Evolutionary conservation across 1,140 invertebrate genomes (phyloP), one percentile per base, ranked within the genome.

Genomic region (Euschistus heros): DNA sequence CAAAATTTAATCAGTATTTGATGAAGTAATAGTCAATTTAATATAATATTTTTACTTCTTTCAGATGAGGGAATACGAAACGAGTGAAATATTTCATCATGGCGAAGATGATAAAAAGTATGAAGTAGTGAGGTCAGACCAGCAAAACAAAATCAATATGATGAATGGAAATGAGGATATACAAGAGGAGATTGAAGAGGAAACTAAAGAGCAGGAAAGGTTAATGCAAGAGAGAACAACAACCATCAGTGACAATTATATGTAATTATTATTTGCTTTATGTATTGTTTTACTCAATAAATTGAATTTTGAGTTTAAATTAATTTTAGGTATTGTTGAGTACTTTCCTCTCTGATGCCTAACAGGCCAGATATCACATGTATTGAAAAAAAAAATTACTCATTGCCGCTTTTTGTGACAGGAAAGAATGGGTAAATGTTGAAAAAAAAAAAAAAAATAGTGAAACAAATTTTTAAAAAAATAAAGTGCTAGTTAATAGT

Each of bases 41-140:
- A 30, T 30, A 30, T 30, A 30, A 30, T 30, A 30, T 30, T 4
- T 30, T 30, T 30, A 30, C 27, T 30, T 13, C 78, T 79, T 68
- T 2, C 77, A 92, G 90, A 76, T 90, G 63, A 87, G 86, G 71
- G 89, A 91, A 77, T 92, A 92, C 77, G 88, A 90, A 75, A 76
- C 92, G 68, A 88, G 86, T 68, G 87, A 91, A 78, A 87, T 88
- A 66, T 91, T 91, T 75, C 87, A 91, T 76, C 84, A 86, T 70
- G 75, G 78, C 65, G 86, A 89, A 74, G 87, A 89, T 74, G 86
- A 89, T 71, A 82, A 84, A 70, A 81, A 83, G 75, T 90, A 89
- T 78, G 86, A 86, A 70, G 82, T 85, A 62, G 75, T 90, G 26
- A 79, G 86, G 69, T 79, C 84, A 70, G 80, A 82, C 18, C 57